These are phyloP conservation scores for Catajapyx aquilonaris DNA, from an alignment of 1,140 invertebrate species.

Conservation along the genomic window DNA sequence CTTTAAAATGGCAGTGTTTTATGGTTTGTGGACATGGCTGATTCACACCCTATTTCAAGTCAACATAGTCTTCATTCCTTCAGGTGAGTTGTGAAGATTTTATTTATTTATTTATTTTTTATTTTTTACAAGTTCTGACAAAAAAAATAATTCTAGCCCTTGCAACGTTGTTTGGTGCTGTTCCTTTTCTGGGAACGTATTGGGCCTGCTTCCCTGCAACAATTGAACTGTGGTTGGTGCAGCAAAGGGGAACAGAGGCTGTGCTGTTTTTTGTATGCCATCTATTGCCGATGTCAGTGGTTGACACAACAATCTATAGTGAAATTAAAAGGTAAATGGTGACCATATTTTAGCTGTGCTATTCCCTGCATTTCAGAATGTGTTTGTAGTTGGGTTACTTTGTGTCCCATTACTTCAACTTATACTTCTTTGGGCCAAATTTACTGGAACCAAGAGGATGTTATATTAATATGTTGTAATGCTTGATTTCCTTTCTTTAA, in stretches of 20 bases:
- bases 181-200: constrained; percentile 86
- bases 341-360: background rate
- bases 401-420: constrained; percentile 6
- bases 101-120: too few relatives aligned
- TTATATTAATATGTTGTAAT: too few relatives aligned
- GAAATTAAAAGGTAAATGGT: constrained; percentile 82
- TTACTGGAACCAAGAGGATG: constrained; percentile 1
- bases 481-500: constrained; percentile 9
- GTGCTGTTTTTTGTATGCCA: constrained; percentile 60
- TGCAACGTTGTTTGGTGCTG: constrained; percentile 76
- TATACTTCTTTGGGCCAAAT: constrained; percentile 5
- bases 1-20: constrained; percentile 91
- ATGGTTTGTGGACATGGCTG: constrained; percentile 94
- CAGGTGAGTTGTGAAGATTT: constrained; percentile 31
- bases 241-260: constrained; percentile 51
- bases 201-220: constrained; percentile 83
- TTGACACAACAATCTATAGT: constrained; percentile 87
- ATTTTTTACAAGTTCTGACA: constrained; percentile 2
- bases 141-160: constrained; percentile 34
- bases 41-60: constrained; percentile 88
- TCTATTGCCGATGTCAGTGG: constrained; percentile 69
- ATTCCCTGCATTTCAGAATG: background rate
- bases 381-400: constrained; percentile 3
- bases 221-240: constrained; percentile 80
- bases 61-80: constrained; percentile 85